phyloP scores from a whole-genome alignment of 2,888 invertebrate genomes.

The Torymus tubicola region DNA sequence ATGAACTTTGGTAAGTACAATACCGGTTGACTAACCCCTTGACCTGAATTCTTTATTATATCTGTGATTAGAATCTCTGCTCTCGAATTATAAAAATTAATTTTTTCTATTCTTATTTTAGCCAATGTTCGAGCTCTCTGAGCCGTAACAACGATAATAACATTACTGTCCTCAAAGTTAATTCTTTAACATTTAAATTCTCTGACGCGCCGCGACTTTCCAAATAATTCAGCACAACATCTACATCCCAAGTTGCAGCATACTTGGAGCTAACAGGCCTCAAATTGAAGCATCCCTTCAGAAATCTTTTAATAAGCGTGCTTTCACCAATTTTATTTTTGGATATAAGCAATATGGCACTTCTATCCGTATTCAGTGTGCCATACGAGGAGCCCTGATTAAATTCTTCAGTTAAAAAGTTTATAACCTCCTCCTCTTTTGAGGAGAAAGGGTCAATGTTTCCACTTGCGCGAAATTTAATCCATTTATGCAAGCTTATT shows the following conservation, averaged over 20 bases:
- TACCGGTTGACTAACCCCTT: slow-evolving; percentile 29
- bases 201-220: slow-evolving; percentile 28
- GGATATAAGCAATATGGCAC: neutral
- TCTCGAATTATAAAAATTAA: slow-evolving; percentile 17
- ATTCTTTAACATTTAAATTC: neutral
- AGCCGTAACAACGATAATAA: slow-evolving; percentile 50
- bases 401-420: no score
- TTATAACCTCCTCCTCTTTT: no score
- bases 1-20: slow-evolving; percentile 14
- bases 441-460: no score
- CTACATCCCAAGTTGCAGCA: slow-evolving; percentile 60
- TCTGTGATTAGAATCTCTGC: slow-evolving; percentile 50
- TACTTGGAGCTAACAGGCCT: slow-evolving; percentile 58
- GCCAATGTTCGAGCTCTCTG: slow-evolving; percentile 54
- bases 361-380: neutral
- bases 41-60: slow-evolving; percentile 50
- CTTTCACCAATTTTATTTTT: neutral
- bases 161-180: slow-evolving; percentile 20
- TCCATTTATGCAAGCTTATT: no score
- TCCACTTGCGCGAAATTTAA: no score
- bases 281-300: slow-evolving; percentile 58
- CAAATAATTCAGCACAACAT: slow-evolving; percentile 55
- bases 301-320: slow-evolving; percentile 55
- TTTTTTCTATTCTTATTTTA: slow-evolving; percentile 10
- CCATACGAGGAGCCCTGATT: no score